Percentiles rank a stretch among this genome's conserved stretches.
Conservation (phyloP, 2,888 invertebrate species). For the Drosophila atroscutellata region DNA sequence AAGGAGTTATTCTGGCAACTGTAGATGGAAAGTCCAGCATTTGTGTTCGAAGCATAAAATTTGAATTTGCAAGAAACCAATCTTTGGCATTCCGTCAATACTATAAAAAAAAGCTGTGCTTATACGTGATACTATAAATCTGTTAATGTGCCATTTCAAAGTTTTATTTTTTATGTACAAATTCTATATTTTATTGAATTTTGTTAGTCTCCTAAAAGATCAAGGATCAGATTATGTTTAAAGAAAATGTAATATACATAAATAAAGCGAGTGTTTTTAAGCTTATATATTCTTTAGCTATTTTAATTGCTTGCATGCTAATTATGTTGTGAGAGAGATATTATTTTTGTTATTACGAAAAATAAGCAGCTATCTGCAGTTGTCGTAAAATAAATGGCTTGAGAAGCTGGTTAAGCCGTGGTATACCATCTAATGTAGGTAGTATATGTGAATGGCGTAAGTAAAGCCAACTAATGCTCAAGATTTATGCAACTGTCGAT, state of each 20-base stretch:
- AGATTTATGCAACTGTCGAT: conserved; percentile 78
- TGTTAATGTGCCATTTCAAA: neutral
- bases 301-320: conserved; percentile 28
- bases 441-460: conserved; percentile 5
- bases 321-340: conserved; percentile 48
- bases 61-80: neutral
- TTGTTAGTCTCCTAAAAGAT: neutral
- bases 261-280: neutral
- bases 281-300: neutral
- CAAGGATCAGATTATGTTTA: neutral
- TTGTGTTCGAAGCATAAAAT: neutral
- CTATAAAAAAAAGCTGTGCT: neutral
- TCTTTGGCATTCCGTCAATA: neutral
- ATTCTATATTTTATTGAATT: neutral
- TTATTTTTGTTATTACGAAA: conserved; percentile 47
- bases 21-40: no score
- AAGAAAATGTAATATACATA: neutral
- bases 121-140: neutral
- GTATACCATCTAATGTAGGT: conserved; percentile 3
- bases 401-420: conserved; percentile 12
- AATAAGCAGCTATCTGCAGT: conserved; percentile 18
- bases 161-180: neutral
- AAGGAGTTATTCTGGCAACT: neutral
- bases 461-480: conserved; percentile 38
- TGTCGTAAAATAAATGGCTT: conserved; percentile 56